Evolutionary conservation across 2,113 vertebrate genomes (phyloP).

Genomic region (Malurus elegans): DNA sequence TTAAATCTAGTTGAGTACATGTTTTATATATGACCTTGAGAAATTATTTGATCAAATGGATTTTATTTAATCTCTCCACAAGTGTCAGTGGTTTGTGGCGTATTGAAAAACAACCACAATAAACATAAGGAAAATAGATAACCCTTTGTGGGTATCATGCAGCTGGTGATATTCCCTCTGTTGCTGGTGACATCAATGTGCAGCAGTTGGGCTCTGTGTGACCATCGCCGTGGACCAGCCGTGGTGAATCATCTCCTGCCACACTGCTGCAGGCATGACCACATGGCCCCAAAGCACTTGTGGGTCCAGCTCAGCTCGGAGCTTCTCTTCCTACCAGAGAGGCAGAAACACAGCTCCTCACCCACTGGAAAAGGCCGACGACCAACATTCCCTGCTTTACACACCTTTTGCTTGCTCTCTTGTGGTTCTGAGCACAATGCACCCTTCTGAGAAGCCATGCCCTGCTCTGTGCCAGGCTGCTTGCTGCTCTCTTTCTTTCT

Average conservation of each 20-base stretch:
- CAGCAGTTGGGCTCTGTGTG: background rate
- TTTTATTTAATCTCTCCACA: background rate
- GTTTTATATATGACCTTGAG: background rate
- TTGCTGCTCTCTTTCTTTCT: background rate
- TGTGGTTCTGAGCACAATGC: fast-evolving
- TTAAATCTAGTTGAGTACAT: background rate
- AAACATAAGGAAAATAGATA: background rate
- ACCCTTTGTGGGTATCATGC: background rate
- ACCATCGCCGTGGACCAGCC: background rate
- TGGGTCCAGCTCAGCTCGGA: background rate
- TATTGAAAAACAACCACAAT: background rate
- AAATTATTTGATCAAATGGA: background rate
- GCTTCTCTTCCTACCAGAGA: background rate
- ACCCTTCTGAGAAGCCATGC: background rate
- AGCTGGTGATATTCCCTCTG: background rate
- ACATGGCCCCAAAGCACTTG: background rate
- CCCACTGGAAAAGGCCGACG: fast-evolving
- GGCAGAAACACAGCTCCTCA: background rate
- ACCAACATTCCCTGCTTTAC: fast-evolving
- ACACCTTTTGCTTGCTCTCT: fast-evolving
- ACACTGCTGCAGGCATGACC: background rate
- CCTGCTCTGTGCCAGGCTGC: background rate
- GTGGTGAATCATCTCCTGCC: background rate
- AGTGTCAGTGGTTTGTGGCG: background rate
- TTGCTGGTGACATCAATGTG: background rate